Evolutionary conservation across 2,888 invertebrate species (phyloP).

Genomic region (Plemyria rubiginata): DNA sequence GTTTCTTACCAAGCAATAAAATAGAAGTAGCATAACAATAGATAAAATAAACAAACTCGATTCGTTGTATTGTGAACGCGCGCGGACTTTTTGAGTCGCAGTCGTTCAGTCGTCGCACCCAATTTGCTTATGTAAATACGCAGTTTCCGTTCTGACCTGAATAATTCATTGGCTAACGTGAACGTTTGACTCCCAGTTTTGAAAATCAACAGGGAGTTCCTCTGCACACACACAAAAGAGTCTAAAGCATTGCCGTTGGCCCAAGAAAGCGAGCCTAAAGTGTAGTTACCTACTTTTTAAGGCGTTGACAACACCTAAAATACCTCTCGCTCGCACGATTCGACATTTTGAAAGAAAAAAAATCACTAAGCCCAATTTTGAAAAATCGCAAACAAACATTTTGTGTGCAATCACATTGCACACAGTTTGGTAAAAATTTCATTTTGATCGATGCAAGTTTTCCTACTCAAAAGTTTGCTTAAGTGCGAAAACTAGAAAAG

Average conservation of each 20-base stretch:
- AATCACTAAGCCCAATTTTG: no score
- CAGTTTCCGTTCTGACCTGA: slow-evolving; percentile 80
- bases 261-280: background rate
- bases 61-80: slow-evolving; percentile 47
- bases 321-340: no score
- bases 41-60: slow-evolving; percentile 37
- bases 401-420: no score
- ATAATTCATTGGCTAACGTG: slow-evolving; percentile 77
- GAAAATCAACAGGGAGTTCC: slow-evolving; percentile 74
- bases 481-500: no score
- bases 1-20: no score
- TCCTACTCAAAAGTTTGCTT: no score
- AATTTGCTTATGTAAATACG: slow-evolving; percentile 84
- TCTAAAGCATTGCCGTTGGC: slow-evolving; percentile 45
- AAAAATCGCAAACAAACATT: no score
- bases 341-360: no score
- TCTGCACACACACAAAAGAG: slow-evolving; percentile 66
- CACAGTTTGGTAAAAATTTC: no score
- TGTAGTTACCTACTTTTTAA: no score
- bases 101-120: slow-evolving; percentile 70
- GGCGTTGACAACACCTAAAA: no score
- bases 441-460: no score
- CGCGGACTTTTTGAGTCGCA: slow-evolving; percentile 47
- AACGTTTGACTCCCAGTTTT: slow-evolving; percentile 78
- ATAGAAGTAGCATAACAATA: slow-evolving; percentile 31